A percentile compares a stretch with the other conserved stretches of the same genome.
Conservation (phyloP, 1,140 invertebrate genomes). For the Aphelenchoides besseyi region DNA sequence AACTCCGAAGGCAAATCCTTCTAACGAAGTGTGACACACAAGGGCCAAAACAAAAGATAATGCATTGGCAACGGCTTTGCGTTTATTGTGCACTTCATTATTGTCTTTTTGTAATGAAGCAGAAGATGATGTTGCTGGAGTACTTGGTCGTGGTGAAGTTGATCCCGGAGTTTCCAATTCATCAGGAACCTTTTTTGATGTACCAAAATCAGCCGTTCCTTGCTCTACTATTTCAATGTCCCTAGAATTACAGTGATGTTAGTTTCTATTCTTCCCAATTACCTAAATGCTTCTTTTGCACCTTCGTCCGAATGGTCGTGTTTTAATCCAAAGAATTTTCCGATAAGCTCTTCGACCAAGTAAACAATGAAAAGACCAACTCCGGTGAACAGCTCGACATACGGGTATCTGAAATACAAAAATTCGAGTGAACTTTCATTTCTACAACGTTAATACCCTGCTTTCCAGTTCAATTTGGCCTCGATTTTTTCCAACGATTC, state of each 20-base stretch:
- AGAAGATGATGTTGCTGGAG: background rate
- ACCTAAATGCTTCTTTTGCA: conserved; percentile 21
- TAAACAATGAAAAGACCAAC: conserved; percentile 69
- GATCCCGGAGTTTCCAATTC: background rate
- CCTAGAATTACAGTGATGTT: background rate
- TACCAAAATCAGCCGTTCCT: background rate
- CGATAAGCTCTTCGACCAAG: conserved; percentile 67
- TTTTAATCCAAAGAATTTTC: conserved; percentile 30
- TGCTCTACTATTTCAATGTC: conserved; percentile 5
- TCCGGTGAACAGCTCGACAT: conserved; percentile 67
- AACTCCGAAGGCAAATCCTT: conserved; percentile 78
- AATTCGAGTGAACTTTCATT: background rate
- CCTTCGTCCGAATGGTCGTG: conserved; percentile 25
- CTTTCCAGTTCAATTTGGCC: conserved; percentile 20
- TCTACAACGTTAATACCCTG: conserved; percentile 54
- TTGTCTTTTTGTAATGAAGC: background rate
- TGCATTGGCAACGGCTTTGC: conserved; percentile 36
- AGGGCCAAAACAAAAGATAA: conserved; percentile 49
- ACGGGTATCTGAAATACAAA: conserved; percentile 64
- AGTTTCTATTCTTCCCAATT: background rate
- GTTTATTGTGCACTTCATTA: conserved; percentile 11
- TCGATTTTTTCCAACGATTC: conserved; percentile 39
- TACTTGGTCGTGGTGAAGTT: background rate
- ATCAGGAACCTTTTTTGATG: background rate
- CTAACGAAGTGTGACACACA: conserved; percentile 73